A percentile compares a stretch with the other conserved stretches of the same genome.
These are phyloP conservation scores for Panagrolaimus sp. DNA, from an alignment of 1,140 invertebrate species.

Conservation along the genomic window DNA sequence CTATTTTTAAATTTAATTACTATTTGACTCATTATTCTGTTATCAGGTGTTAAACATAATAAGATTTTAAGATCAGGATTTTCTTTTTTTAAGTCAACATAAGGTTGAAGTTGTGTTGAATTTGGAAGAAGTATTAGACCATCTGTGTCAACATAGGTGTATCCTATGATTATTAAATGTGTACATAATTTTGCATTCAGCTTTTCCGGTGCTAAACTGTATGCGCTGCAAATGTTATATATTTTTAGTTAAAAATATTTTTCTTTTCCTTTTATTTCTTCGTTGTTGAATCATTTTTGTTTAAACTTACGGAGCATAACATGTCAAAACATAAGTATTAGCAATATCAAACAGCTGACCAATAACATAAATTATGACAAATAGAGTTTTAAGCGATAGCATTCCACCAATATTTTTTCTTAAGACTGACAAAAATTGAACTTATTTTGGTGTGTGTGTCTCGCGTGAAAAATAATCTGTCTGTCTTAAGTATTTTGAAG, in stretches of 20 bases:
- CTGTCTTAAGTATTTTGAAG: too few relatives aligned
- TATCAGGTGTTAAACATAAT: conserved; percentile 25
- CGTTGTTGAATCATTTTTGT: conserved; percentile 7
- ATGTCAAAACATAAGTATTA: conserved; percentile 7
- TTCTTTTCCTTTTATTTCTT: too few relatives aligned
- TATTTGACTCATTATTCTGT: conserved; percentile 27
- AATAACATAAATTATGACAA: too few relatives aligned
- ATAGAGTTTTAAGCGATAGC: too few relatives aligned
- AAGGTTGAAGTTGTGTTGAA: conserved; percentile 2
- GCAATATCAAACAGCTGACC: too few relatives aligned
- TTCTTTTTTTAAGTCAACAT: conserved; percentile 20
- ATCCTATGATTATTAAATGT: conserved; percentile 29
- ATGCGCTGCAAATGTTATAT: neutral
- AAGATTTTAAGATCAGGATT: conserved; percentile 26
- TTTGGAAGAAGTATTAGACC: conserved; percentile 19
- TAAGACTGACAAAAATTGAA: too few relatives aligned
- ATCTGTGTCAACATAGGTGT: conserved; percentile 12
- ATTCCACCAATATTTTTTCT: too few relatives aligned
- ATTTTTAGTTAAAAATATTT: neutral
- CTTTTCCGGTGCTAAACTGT: conserved; percentile 16
- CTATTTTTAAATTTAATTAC: conserved; percentile 22
- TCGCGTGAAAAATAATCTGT: too few relatives aligned
- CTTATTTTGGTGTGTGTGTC: too few relatives aligned
- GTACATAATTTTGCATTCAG: conserved; percentile 33
- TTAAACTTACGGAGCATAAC: conserved; percentile 7